phyloP scores from a whole-genome alignment of 2,888 invertebrate genomes.

The Synergus umbraculus region DNA sequence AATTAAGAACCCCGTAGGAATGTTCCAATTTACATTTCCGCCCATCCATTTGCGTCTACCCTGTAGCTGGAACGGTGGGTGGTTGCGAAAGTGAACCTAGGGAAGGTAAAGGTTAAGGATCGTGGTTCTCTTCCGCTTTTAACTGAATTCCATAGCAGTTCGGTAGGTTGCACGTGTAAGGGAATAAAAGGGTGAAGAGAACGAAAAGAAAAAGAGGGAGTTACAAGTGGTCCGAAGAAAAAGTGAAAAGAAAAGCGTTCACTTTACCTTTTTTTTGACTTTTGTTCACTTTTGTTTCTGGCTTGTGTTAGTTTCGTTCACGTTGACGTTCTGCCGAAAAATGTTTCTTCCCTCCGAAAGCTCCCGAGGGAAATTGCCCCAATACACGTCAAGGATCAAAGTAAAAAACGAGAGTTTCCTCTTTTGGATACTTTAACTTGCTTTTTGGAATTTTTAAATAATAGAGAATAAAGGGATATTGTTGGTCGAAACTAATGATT shows the following conservation, averaged over 20 bases:
- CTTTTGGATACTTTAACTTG: background rate
- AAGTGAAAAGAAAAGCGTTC: slow-evolving; percentile 23
- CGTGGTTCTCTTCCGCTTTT: slow-evolving; percentile 49
- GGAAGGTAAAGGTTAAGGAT: slow-evolving; percentile 40
- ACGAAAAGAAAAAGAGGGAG: slow-evolving; percentile 6
- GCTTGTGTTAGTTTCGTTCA: slow-evolving; percentile 17
- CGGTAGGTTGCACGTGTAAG: slow-evolving; percentile 42
- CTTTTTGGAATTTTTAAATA: background rate
- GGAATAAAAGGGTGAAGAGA: slow-evolving; percentile 27
- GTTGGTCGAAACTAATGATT: background rate
- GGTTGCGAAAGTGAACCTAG: slow-evolving; percentile 35
- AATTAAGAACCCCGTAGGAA: slow-evolving; percentile 64
- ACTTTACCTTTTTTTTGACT: slow-evolving; percentile 19
- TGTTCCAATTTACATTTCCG: slow-evolving; percentile 65
- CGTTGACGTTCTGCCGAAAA: slow-evolving; percentile 10
- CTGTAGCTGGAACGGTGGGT: slow-evolving; percentile 31
- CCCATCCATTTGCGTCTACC: slow-evolving; percentile 45
- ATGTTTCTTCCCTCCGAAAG: background rate
- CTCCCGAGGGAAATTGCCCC: slow-evolving; percentile 26
- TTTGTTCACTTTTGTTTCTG: slow-evolving; percentile 24
- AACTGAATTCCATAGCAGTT: slow-evolving; percentile 55
- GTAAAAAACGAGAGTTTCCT: background rate
- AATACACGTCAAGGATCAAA: background rate
- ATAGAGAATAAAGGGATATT: background rate
- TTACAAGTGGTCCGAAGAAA: slow-evolving; percentile 18